A percentile compares a stretch with the other conserved stretches of the same genome.
Evolutionary conservation across 2,888 invertebrate species (phyloP).

Genomic region (Volucella zonaria): DNA sequence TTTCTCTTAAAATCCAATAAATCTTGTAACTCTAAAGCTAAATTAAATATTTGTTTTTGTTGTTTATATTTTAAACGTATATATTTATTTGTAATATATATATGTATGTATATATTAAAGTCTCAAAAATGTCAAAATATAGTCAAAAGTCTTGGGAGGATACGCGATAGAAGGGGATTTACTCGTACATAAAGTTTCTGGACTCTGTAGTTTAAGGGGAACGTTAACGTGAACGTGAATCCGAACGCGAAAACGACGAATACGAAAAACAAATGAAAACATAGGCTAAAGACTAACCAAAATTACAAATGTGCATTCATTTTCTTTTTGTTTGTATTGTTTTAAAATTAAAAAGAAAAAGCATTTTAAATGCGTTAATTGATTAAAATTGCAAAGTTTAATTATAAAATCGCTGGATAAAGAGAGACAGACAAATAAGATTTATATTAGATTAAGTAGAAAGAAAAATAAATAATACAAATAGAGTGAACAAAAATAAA

Average conservation of each 20-base stretch:
- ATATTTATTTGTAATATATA: conserved; percentile 52
- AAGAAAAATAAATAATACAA: conserved; percentile 40
- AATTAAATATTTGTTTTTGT: conserved; percentile 66
- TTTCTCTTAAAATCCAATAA: conserved; percentile 44
- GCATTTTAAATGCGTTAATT: conserved; percentile 71
- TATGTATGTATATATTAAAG: conserved; percentile 56
- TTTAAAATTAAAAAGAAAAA: conserved; percentile 31
- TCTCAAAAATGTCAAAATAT: conserved; percentile 61
- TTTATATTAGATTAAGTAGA: background rate
- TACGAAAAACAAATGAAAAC: conserved; percentile 28
- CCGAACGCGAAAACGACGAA: background rate
- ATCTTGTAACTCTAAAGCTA: conserved; percentile 55
- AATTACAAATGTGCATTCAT: no score
- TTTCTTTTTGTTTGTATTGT: no score
- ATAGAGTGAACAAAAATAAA: conserved; percentile 22
- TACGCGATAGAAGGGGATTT: conserved; percentile 18
- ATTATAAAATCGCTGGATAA: background rate
- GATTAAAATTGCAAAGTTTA: conserved; percentile 20
- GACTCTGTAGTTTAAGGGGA: conserved; percentile 3
- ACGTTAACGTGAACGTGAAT: conserved; percentile 3
- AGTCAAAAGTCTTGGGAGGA: no score
- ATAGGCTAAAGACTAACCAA: conserved; percentile 20
- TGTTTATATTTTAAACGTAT: conserved; percentile 64
- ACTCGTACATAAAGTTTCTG: conserved; percentile 9
- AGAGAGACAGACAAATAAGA: background rate